These are phyloP conservation scores for Colius striatus DNA, from an alignment of 2,113 vertebrate species.

Conservation along the genomic window DNA sequence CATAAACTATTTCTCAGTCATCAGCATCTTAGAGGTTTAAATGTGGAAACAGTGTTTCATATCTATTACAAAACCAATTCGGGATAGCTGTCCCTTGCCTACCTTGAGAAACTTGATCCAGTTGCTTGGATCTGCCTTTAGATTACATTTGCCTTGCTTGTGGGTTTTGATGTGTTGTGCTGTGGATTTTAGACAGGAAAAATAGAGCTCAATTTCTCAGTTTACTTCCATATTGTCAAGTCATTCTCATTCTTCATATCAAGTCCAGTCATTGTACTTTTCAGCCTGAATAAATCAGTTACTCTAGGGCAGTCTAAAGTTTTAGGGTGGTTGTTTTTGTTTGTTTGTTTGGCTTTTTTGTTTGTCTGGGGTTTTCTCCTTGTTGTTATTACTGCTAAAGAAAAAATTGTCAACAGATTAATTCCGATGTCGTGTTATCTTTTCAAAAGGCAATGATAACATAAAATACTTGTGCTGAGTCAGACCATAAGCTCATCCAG, in stretches of 20 bases:
- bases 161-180: neutral
- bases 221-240: neutral
- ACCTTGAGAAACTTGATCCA: neutral
- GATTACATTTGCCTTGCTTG: neutral
- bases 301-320: neutral
- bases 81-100: neutral
- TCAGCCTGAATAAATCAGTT: neutral
- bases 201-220: neutral
- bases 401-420: neutral
- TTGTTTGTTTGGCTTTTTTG: too few species aligned
- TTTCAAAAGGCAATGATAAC: neutral
- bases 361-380: accelerated
- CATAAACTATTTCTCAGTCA: neutral
- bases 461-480: neutral
- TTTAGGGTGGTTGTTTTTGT: neutral
- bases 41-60: neutral
- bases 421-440: neutral
- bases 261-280: neutral
- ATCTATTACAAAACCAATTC: neutral
- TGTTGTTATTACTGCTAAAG: neutral
- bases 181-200: neutral
- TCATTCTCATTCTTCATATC: neutral
- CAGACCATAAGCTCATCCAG: neutral
- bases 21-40: neutral
- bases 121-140: neutral